phyloP scores from a whole-genome alignment of 2,797 vertebrate genomes.

The Cryptoprocta ferox region DNA sequence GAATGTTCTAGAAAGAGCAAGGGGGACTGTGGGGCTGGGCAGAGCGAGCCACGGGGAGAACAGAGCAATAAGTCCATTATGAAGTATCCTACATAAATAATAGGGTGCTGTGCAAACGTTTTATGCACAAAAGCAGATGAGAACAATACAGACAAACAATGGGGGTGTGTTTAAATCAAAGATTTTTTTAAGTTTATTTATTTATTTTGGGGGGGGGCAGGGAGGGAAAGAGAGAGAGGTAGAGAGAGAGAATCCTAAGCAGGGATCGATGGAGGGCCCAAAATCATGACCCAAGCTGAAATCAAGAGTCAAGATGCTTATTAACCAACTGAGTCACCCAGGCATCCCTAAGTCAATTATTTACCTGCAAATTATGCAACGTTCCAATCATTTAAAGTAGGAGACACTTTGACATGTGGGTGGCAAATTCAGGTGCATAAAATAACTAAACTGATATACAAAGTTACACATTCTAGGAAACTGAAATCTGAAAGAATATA shows the following conservation, averaged over 20 bases:
- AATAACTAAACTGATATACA: neutral
- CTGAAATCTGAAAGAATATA: neutral
- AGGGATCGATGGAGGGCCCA: too few species aligned
- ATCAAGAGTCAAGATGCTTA: too few species aligned
- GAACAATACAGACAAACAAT: neutral
- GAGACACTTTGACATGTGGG: neutral
- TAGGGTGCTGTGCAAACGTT: accelerated
- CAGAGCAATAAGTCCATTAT: neutral
- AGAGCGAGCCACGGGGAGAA: neutral
- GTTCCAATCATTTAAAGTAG: neutral
- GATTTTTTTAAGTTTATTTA: neutral
- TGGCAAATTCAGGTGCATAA: neutral
- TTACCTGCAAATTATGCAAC: neutral
- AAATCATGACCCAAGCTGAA: too few species aligned
- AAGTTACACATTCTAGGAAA: neutral
- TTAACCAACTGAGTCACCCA: too few species aligned
- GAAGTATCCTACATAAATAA: neutral
- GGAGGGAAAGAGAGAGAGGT: too few species aligned
- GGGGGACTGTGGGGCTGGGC: neutral
- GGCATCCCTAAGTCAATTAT: neutral
- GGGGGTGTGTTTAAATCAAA: neutral
- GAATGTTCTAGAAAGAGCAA: neutral
- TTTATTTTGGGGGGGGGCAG: too few species aligned
- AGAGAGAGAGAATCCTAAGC: too few species aligned
- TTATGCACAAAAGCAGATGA: neutral